These are phyloP conservation scores for Clarias fuscus DNA, from an alignment of 2,797 vertebrate genomes.

Conservation along the genomic window DNA sequence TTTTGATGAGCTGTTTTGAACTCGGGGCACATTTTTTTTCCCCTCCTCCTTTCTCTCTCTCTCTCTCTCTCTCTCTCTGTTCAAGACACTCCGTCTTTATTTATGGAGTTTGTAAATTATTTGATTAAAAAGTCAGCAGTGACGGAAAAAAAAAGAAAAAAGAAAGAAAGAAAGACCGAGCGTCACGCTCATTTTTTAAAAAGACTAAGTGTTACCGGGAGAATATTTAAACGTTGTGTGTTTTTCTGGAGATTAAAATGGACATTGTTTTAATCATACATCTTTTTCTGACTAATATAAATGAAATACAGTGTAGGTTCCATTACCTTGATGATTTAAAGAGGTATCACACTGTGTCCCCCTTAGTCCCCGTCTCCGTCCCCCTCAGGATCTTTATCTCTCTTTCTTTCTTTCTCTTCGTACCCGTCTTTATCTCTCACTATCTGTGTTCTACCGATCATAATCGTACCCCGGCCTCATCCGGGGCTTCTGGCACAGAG, in stretches of 20 bases:
- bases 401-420: background rate
- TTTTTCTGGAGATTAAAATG: conserved; percentile 76
- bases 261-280: conserved; percentile 72
- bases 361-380: background rate
- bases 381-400: background rate
- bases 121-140: conserved; percentile 79
- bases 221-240: conserved; percentile 70
- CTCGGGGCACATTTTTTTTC: conserved; percentile 70
- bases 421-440: background rate
- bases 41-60: background rate
- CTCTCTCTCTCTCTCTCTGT: conserved; percentile 36
- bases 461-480: conserved; percentile 2
- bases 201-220: conserved; percentile 68
- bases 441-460: background rate
- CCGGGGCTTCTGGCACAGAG: conserved; percentile 49
- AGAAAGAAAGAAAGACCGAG: conserved; percentile 21
- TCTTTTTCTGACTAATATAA: conserved; percentile 70
- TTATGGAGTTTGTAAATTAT: conserved; percentile 83
- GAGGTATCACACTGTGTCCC: conserved; percentile 57
- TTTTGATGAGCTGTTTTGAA: conserved; percentile 87
- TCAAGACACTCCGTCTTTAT: conserved; percentile 72
- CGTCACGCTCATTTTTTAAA: conserved; percentile 72
- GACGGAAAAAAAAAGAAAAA: conserved; percentile 56
- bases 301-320: conserved; percentile 65
- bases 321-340: conserved; percentile 75